Base-by-base conservation (phyloP, 2,888 invertebrate genomes). In the Urechis unicinctus region DNA sequence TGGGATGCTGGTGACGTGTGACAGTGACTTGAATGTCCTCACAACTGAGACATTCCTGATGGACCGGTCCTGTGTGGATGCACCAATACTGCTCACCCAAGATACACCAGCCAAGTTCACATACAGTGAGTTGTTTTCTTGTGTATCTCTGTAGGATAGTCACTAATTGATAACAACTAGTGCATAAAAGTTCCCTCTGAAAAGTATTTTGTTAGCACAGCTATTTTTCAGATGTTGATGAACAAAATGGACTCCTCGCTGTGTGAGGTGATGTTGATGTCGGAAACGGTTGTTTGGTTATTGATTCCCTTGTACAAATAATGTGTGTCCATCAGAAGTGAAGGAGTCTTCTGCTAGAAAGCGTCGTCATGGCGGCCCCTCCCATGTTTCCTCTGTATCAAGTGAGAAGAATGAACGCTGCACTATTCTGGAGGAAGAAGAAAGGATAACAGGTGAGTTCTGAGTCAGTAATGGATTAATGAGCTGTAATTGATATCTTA, bases 71-170 rank as follows among this genome's bases (percentile, higher is more conserved):
- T 60, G 60, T 1, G 56, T 67, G 62, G 53, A 53, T 26, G 29
- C 58, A 1, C 71, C 68, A 0, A 41, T 70, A 3, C 64, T 65
- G 49, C 52, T 71, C 1, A 67, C 64, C 63, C 60, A 65, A 29
- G 63, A 63, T 51, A 64, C 62, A 9, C 64, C 69, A 24, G 61
- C 63, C 28, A 65, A 63, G 50, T 64, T 65, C 48, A 63, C 60
- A 43, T 71, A 70, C 58, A 68, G 71, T 71, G 61, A 56, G 69
- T 60, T 29, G 13, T 52, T 49, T n/a, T n/a, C n/a, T n/a, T n/a
- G n/a, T n/a, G n/a, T n/a, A n/a, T n/a, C n/a, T n/a, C n/a, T n/a
- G n/a, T n/a, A n/a, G n/a, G n/a, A n/a, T n/a, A n/a, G n/a, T n/a
- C n/a, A n/a, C n/a, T n/a, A n/a, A n/a, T n/a, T n/a, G n/a, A n/a